These are phyloP conservation scores for Isoperla grammatica DNA, from an alignment of 2,888 invertebrate species.

Conservation along the genomic window DNA sequence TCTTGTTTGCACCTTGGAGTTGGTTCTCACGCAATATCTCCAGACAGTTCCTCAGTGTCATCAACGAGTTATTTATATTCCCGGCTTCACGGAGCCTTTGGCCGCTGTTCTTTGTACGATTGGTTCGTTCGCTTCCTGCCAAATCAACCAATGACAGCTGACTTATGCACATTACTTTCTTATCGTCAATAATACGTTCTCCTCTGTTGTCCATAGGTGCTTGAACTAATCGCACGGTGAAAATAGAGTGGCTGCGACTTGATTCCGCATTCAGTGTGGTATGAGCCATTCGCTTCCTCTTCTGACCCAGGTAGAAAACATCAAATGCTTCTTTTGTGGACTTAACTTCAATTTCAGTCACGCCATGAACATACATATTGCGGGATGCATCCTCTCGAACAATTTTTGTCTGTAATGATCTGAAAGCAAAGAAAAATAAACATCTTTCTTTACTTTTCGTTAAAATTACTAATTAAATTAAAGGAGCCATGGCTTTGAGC, in stretches of 20 bases:
- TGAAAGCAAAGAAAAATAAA: no score
- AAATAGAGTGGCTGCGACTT: slow-evolving; percentile 94
- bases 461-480: no score
- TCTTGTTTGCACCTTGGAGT: slow-evolving; percentile 55
- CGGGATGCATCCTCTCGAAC: slow-evolving; percentile 79
- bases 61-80: slow-evolving; percentile 96
- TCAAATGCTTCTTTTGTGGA: slow-evolving; percentile 92
- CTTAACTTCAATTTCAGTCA: slow-evolving; percentile 90
- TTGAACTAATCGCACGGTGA: slow-evolving; percentile 85
- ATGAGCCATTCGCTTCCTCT: slow-evolving; percentile 85
- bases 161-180: slow-evolving; percentile 59
- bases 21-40: slow-evolving; percentile 91
- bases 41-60: slow-evolving; percentile 87
- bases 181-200: slow-evolving; percentile 42
- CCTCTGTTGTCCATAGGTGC: slow-evolving; percentile 54
- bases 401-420: slow-evolving; percentile 70
- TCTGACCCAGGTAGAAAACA: slow-evolving; percentile 79
- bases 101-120: slow-evolving; percentile 84
- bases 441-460: no score
- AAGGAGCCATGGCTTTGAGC: no score
- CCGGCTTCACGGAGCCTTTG: slow-evolving; percentile 67
- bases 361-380: slow-evolving; percentile 93
- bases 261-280: slow-evolving; percentile 93
- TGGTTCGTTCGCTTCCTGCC: slow-evolving; percentile 93
- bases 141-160: slow-evolving; percentile 95